phyloP scores from a whole-genome alignment of 2,797 vertebrate species.

The Clarias pachynema region DNA sequence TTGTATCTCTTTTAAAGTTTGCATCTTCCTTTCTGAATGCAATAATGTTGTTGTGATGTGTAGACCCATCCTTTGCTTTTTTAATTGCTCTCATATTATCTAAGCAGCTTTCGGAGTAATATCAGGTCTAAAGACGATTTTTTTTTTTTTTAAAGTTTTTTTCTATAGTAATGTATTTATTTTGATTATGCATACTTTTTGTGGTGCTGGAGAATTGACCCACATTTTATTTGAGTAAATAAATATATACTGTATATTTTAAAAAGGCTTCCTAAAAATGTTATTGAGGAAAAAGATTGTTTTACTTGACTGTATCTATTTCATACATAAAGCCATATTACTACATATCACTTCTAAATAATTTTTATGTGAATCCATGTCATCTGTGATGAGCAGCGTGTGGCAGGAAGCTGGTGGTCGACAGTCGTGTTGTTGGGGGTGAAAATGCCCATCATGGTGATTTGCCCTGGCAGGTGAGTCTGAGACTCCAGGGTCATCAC shows the following conservation, averaged over 20 bases:
- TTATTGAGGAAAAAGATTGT: background rate
- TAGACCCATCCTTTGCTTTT: background rate
- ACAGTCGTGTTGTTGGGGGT: slow-evolving; percentile 87
- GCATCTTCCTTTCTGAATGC: background rate
- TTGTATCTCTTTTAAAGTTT: background rate
- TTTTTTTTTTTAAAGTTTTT: no score
- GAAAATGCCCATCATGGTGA: slow-evolving; percentile 83
- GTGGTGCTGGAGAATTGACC: background rate
- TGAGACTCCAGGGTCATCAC: slow-evolving; percentile 82
- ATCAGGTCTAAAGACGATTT: background rate
- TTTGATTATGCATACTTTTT: background rate
- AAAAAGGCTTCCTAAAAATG: background rate
- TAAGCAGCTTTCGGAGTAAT: background rate
- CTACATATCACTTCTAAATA: background rate
- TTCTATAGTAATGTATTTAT: background rate
- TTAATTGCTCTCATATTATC: background rate
- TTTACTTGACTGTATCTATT: background rate
- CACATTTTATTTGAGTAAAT: background rate
- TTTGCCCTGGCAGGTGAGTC: slow-evolving; percentile 95
- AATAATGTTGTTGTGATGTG: background rate
- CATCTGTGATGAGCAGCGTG: slow-evolving; percentile 75
- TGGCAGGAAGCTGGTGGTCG: slow-evolving; percentile 82
- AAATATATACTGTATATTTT: background rate
- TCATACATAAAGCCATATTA: background rate
- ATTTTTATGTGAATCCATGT: slow-evolving; percentile 1